phyloP scores from a whole-genome alignment of 2,113 vertebrate genomes.

The Australoheros scitulus region DNA sequence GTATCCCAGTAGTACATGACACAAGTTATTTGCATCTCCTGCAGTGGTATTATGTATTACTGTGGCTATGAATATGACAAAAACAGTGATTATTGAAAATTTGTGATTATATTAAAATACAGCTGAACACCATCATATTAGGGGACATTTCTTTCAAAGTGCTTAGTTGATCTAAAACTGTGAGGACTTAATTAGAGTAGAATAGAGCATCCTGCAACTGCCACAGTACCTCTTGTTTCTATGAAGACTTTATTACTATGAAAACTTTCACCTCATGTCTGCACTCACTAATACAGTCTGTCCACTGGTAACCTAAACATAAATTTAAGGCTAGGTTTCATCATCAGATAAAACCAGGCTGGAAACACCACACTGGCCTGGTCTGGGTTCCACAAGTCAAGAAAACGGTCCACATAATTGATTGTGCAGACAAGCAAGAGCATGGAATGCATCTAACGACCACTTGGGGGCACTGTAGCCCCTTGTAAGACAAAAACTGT shows the following conservation, averaged over 20 bases:
- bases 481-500: constrained; percentile 2
- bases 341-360: not conserved
- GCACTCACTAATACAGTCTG: not conserved
- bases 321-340: not conserved
- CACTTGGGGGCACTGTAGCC: constrained; percentile 61
- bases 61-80: too few species aligned
- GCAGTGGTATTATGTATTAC: too few species aligned
- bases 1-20: too few species aligned
- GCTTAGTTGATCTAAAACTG: too few species aligned
- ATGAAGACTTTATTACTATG: not conserved
- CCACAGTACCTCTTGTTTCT: not conserved
- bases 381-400: not conserved
- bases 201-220: too few species aligned
- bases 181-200: too few species aligned
- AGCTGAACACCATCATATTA: too few species aligned
- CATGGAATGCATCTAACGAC: not conserved
- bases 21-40: too few species aligned
- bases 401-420: not conserved
- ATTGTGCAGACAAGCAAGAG: not conserved
- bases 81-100: too few species aligned
- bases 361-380: not conserved
- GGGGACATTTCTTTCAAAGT: too few species aligned
- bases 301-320: not conserved
- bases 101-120: too few species aligned
- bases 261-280: not conserved